Conservation (phyloP, 2,113 vertebrate genomes). For the Sarotherodon lohbergeri region DNA sequence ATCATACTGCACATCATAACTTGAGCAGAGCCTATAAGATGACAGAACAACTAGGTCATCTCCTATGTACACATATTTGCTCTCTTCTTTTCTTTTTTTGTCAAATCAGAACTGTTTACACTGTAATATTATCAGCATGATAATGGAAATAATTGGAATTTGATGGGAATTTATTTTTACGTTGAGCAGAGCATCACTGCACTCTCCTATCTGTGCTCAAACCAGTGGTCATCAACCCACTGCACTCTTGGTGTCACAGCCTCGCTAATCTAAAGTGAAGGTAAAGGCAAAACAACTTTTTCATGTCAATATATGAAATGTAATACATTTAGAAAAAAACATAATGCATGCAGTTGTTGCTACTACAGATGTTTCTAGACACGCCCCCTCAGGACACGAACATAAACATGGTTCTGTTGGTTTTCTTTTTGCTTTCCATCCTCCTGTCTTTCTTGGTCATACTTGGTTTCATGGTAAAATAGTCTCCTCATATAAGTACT, state of each 20-base stretch:
- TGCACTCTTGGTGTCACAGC: background rate
- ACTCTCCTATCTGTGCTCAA: background rate
- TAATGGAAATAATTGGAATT: background rate
- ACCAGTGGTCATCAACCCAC: background rate
- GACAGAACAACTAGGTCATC: background rate
- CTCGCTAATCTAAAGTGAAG: background rate
- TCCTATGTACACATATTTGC: background rate
- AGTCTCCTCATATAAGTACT: background rate
- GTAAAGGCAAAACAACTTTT: background rate
- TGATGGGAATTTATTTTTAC: background rate
- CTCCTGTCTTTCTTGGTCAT: accelerated
- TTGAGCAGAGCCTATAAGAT: background rate
- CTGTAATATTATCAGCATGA: background rate
- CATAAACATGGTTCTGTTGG: background rate
- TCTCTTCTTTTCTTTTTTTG: background rate
- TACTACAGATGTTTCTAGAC: background rate
- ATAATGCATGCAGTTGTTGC: background rate
- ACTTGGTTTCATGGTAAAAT: background rate
- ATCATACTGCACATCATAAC: background rate
- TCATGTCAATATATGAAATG: background rate
- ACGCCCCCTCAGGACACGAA: accelerated
- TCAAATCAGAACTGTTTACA: background rate
- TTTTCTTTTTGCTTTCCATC: background rate
- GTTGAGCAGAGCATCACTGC: background rate
- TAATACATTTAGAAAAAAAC: background rate